These are phyloP conservation scores for Drosophila paracracens DNA, from an alignment of 2,888 invertebrate species.

Conservation along the genomic window DNA sequence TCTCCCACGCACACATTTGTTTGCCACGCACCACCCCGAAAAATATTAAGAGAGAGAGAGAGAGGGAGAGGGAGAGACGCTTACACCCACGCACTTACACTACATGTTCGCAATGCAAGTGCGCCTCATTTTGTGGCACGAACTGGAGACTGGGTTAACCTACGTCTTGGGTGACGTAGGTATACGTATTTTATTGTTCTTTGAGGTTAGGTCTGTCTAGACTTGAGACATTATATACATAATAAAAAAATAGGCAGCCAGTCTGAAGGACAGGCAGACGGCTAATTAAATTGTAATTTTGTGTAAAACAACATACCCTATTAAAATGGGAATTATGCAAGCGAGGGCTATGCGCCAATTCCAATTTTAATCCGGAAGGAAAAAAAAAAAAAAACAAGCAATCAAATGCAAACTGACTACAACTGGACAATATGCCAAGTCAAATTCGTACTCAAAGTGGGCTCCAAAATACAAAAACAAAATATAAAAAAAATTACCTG, in stretches of 20 bases:
- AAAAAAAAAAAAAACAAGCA: neutral
- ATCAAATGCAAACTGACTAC: conserved; percentile 17
- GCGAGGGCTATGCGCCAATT: conserved; percentile 50
- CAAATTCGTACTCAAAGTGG: conserved; percentile 41
- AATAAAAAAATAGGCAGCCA: too few relatives aligned
- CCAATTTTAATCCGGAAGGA: conserved; percentile 45
- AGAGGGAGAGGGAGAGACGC: neutral
- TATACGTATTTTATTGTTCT: neutral
- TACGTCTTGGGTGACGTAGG: conserved; percentile 12
- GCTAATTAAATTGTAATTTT: conserved; percentile 44
- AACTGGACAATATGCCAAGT: conserved; percentile 53
- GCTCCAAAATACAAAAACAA: conserved; percentile 11
- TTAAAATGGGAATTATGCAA: conserved; percentile 44
- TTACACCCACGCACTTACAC: conserved; percentile 25
- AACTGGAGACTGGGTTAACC: conserved; percentile 8
- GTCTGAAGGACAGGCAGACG: neutral
- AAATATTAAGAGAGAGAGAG: neutral
- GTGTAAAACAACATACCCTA: neutral
- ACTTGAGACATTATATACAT: neutral
- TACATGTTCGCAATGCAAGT: conserved; percentile 14
- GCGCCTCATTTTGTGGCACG: conserved; percentile 40
- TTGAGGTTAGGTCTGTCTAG: conserved; percentile 12
- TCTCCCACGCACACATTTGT: conserved; percentile 62
- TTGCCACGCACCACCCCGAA: conserved; percentile 36
- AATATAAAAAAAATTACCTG: conserved; percentile 29